Conservation (phyloP, 2,113 vertebrate species). For the Lonchura striata region DNA sequence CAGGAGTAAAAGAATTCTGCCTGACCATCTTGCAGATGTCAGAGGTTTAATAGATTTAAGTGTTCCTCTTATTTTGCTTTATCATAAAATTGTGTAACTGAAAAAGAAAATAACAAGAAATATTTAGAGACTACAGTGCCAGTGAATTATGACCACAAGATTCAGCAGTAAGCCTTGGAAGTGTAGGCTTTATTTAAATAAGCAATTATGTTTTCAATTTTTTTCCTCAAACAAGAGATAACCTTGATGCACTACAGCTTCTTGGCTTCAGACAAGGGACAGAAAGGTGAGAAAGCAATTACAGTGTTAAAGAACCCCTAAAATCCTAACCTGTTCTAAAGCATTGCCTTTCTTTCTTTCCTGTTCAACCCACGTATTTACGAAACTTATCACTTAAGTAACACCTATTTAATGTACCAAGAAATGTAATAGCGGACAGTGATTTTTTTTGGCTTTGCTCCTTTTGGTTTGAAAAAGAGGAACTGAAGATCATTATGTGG, state of each 20-base stretch:
- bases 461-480: conserved; percentile 19
- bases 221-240: neutral
- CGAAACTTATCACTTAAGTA: neutral
- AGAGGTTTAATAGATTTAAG: neutral
- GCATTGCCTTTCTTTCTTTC: neutral
- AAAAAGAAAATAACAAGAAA: neutral
- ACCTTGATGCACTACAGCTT: neutral
- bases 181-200: neutral
- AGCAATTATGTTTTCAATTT: neutral
- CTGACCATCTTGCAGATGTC: neutral
- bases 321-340: neutral
- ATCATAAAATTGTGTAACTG: neutral
- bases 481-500: conserved; percentile 25
- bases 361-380: neutral
- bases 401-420: neutral
- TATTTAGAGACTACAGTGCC: neutral
- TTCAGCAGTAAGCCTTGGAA: neutral
- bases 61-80: neutral
- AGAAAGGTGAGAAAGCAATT: neutral
- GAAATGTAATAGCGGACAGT: neutral
- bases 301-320: neutral
- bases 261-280: neutral
- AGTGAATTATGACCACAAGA: neutral
- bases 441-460: neutral
- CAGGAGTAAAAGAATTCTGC: neutral